Evolutionary conservation across 1,140 invertebrate species (phyloP).

Genomic region (Ladona fulva): DNA sequence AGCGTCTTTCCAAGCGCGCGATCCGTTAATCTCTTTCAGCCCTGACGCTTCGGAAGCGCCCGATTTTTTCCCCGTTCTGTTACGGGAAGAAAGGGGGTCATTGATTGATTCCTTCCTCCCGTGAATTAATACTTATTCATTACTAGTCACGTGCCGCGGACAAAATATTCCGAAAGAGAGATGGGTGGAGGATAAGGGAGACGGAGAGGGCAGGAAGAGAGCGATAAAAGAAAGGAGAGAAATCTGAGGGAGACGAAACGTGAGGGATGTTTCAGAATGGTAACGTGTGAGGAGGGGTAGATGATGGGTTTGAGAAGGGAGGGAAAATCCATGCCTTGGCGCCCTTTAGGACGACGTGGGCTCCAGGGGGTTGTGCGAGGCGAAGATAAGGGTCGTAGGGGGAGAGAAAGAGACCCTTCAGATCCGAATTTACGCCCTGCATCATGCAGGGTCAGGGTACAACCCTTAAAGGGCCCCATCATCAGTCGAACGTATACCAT

Average conservation of each 20-base stretch:
- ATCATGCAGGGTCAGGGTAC: neutral
- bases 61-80: too few species aligned
- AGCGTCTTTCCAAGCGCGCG: too few species aligned
- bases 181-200: neutral
- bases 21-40: too few species aligned
- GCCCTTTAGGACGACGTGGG: neutral
- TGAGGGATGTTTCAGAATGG: neutral
- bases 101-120: neutral
- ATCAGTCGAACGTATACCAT: neutral
- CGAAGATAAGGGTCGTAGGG: neutral
- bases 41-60: too few species aligned
- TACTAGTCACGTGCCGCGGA: neutral
- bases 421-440: neutral
- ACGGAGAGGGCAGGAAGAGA: neutral
- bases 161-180: neutral
- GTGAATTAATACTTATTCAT: conserved; percentile 2
- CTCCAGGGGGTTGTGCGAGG: neutral
- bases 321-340: neutral
- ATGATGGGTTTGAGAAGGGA: neutral
- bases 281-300: neutral
- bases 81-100: neutral
- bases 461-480: neutral
- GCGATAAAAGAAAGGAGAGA: neutral
- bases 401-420: neutral
- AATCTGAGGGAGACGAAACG: neutral